Evolutionary conservation across 2,797 vertebrate genomes (phyloP), one percentile per base, ranked within the genome.

Genomic region (Mus minutoides): DNA sequence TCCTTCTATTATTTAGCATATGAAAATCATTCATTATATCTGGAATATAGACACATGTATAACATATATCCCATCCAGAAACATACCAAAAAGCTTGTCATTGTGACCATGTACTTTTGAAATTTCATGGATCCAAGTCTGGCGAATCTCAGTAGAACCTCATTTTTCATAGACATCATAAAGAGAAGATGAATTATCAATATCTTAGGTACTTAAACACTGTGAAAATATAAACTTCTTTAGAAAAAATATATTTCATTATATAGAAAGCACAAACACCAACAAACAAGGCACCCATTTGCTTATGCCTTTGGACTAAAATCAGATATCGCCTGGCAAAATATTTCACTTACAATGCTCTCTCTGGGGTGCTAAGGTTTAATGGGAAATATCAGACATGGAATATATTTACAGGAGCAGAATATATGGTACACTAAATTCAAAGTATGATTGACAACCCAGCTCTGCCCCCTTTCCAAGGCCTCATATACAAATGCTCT

Each of bases 341-440:
- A n/a, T 88, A 60, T 80, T 58, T 95, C 14, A 92, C 13, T 78
- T 85, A 52, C 43, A 69, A 87, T 52, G 88, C 37, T 21, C 46
- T 85, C 58, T 21, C 40, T 22, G 5, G 9, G 9, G 3, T 10
- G 7, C 29, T 73, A 77, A 46, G 1, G 76, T 94, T 96, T 77
- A 95, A 94, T 93, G 43, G 60, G 64, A 91, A 94, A 43, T 85
- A 90, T 80, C 22, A 84, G 85, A 78, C 29, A 87, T 88, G 92
- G 58, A 71, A 29, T 34, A 14, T 91, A 90, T 93, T 91, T 89
- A 54, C 76, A 96, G 60, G 88, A 60, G 14, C n/a, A 85, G 54
- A 69, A 16, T 54, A 73, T 37, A 49, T 43, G 9, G 64, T 83
- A 69, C 17, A 86, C 26, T 88, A 37, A 90, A 88, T 67, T 83